phyloP scores from a whole-genome alignment of 2,113 vertebrate genomes.

The Lophotis ruficrista region DNA sequence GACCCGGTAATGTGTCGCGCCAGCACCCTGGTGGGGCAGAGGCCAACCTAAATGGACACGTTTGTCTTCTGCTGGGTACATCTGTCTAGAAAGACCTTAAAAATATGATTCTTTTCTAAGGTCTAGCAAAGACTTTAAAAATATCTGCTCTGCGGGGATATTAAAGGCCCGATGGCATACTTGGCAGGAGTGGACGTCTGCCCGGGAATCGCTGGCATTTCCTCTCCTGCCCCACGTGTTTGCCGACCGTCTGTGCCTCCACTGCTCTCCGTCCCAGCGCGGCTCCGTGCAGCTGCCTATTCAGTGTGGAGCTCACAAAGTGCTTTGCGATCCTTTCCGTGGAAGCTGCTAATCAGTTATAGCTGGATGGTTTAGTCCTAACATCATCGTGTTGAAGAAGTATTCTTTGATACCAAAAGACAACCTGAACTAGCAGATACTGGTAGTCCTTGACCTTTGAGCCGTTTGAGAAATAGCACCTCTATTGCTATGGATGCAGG shows the following conservation, averaged over 20 bases:
- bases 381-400: background rate
- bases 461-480: background rate
- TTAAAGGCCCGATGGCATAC: background rate
- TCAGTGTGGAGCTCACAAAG: background rate
- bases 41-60: rapidly evolving
- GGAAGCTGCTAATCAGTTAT: background rate
- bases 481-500: background rate
- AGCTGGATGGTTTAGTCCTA: background rate
- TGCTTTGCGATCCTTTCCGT: background rate
- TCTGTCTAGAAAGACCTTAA: background rate
- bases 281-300: background rate
- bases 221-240: background rate
- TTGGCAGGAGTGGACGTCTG: background rate
- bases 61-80: background rate
- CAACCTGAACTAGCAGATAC: background rate
- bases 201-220: rapidly evolving
- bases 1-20: rapidly evolving
- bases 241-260: background rate
- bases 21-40: background rate
- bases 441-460: background rate
- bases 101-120: background rate
- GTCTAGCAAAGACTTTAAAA: slow-evolving; percentile 5
- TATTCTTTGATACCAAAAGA: background rate
- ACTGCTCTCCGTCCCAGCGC: background rate
- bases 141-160: background rate